These are phyloP conservation scores for Bimastos eiseni DNA, from an alignment of 2,888 invertebrate species.

Conservation along the genomic window DNA sequence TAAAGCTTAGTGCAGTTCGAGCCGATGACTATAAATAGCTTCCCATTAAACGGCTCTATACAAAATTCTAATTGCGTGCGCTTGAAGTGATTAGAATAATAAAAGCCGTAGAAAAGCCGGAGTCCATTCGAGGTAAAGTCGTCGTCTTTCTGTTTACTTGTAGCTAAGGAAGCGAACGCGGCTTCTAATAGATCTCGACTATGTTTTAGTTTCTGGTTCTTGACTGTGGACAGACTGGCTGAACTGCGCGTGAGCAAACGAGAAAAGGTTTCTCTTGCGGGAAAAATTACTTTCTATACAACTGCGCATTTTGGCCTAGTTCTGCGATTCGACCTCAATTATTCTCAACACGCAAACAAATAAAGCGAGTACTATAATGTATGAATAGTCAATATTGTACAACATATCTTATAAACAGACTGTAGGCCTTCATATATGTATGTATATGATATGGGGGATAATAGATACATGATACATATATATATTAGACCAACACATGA, in stretches of 20 bases:
- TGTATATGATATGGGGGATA: not conserved
- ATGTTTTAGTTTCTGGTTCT: too few relatives aligned
- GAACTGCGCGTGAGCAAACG: too few relatives aligned
- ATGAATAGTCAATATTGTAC: not conserved
- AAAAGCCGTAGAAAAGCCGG: not conserved
- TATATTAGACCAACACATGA: too few relatives aligned
- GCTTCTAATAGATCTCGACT: too few relatives aligned
- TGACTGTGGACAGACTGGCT: too few relatives aligned
- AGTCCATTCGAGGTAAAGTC: not conserved
- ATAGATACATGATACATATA: too few relatives aligned
- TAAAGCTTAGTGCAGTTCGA: too few relatives aligned
- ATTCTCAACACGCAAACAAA: not conserved
- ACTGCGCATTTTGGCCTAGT: not conserved
- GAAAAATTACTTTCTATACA: not conserved
- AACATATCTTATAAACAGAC: not conserved
- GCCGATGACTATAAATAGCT: too few relatives aligned
- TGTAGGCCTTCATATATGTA: not conserved
- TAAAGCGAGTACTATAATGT: not conserved
- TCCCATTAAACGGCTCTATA: too few relatives aligned
- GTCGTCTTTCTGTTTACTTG: not conserved
- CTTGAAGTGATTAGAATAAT: not conserved
- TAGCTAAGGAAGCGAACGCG: not conserved
- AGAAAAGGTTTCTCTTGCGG: not conserved
- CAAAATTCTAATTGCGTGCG: too few relatives aligned
- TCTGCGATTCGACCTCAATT: not conserved